These are phyloP conservation scores for Oryzias dopingdopingensis DNA, from an alignment of 2,797 vertebrate species.

Conservation along the genomic window DNA sequence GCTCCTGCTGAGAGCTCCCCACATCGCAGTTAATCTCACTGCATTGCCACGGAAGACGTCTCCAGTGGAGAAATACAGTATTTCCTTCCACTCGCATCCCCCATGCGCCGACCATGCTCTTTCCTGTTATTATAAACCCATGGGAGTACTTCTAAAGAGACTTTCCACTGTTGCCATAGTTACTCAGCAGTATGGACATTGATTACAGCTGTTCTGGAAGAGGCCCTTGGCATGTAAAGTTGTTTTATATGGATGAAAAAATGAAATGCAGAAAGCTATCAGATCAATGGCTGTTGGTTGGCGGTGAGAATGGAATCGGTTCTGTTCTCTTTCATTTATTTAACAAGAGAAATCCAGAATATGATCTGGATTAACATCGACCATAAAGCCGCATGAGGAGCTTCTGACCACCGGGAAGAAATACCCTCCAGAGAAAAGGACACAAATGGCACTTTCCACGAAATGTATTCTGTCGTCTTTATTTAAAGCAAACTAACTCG, in stretches of 20 bases:
- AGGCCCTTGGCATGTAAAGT: constrained; percentile 35
- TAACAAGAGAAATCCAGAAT: neutral
- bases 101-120: constrained; percentile 31
- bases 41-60: constrained; percentile 11
- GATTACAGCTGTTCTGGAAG: constrained; percentile 28
- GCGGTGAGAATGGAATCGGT: neutral
- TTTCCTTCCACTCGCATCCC: constrained; percentile 15
- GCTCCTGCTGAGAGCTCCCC: constrained; percentile 48
- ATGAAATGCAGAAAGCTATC: neutral
- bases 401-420: no score
- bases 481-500: no score
- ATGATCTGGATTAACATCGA: no score
- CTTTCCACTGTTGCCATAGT: constrained; percentile 61
- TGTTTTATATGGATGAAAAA: constrained; percentile 11
- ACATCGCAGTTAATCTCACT: constrained; percentile 13
- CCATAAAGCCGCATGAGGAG: no score
- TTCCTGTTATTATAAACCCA: constrained; percentile 40
- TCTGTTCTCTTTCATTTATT: neutral
- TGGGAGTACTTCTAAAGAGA: constrained; percentile 29
- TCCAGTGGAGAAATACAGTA: constrained; percentile 4
- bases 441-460: no score
- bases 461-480: no score
- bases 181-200: constrained; percentile 28
- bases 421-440: no score
- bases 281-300: neutral